phyloP scores from a whole-genome alignment of 2,797 vertebrate species.

The Chrosomus eos region DNA sequence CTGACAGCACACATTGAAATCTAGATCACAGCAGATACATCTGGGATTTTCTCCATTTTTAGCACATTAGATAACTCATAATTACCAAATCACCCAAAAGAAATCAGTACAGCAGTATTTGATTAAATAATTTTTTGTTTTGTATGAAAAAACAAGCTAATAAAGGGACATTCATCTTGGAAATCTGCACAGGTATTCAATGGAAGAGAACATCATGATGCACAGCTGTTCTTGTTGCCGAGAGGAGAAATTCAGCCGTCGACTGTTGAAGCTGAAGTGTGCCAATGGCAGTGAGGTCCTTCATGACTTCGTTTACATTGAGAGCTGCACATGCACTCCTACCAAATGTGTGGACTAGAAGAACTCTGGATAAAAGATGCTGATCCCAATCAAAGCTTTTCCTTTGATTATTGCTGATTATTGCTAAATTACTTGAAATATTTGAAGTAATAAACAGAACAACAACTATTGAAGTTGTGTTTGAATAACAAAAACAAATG shows the following conservation, averaged over 20 bases:
- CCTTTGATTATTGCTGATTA: background rate
- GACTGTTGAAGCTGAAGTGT: slow-evolving; percentile 78
- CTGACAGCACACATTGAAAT: background rate
- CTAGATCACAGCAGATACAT: background rate
- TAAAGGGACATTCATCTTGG: slow-evolving; percentile 13
- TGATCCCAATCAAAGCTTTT: background rate
- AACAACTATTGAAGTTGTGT: background rate
- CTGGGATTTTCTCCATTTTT: background rate
- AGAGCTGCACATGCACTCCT: slow-evolving; percentile 54
- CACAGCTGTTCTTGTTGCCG: slow-evolving; percentile 86
- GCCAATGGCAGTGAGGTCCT: slow-evolving; percentile 54
- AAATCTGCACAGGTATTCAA: slow-evolving; percentile 79
- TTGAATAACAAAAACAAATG: background rate
- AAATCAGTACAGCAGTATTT: background rate
- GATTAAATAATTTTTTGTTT: too few species aligned
- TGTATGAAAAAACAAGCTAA: background rate
- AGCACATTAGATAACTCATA: background rate
- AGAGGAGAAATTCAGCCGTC: slow-evolving; percentile 75
- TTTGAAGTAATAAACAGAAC: background rate
- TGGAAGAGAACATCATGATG: slow-evolving; percentile 71
- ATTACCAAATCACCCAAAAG: background rate
- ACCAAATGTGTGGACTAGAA: background rate
- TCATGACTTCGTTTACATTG: slow-evolving; percentile 77
- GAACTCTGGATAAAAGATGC: background rate
- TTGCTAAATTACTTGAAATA: background rate